Conservation (phyloP, 2,888 invertebrate genomes). For the Limulus polyphemus region DNA sequence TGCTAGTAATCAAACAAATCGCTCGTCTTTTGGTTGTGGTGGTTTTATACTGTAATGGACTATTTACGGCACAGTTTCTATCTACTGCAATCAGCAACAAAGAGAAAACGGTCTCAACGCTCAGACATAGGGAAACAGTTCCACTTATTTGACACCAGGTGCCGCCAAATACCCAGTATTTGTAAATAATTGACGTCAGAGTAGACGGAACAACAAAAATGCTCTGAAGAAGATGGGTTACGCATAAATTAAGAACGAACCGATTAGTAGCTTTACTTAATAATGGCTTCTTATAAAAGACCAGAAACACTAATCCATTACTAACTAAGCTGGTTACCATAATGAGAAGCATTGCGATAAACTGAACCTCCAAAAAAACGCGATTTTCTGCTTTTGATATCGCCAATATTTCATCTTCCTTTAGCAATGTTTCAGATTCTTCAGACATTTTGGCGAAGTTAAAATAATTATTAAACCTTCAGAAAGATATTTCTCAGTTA, state of each 20-base stretch:
- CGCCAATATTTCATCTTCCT: no score
- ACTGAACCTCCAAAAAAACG: no score
- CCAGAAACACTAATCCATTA: constrained; percentile 57
- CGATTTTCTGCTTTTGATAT: no score
- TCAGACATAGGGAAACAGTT: constrained; percentile 47
- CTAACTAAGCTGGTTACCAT: constrained; percentile 55
- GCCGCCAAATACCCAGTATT: constrained; percentile 31
- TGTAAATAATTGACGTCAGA: constrained; percentile 35
- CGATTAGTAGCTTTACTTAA: constrained; percentile 63
- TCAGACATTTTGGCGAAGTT: no score
- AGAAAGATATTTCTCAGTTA: no score
- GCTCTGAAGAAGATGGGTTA: constrained; percentile 41
- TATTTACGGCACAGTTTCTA: constrained; percentile 53
- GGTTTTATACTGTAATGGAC: constrained; percentile 50
- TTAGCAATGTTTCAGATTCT: no score
- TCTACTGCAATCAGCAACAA: constrained; percentile 51
- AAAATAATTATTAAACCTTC: no score
- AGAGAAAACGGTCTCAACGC: constrained; percentile 48
- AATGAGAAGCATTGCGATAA: constrained; percentile 30
- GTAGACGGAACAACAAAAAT: constrained; percentile 39
- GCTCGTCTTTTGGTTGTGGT: constrained; percentile 40
- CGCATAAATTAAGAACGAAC: constrained; percentile 46
- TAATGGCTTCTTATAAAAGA: constrained; percentile 58
- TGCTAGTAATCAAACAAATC: constrained; percentile 36
- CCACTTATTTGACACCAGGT: constrained; percentile 46